These are phyloP conservation scores for Scaptomyza polygonia DNA, from an alignment of 2,888 invertebrate species.

Conservation along the genomic window DNA sequence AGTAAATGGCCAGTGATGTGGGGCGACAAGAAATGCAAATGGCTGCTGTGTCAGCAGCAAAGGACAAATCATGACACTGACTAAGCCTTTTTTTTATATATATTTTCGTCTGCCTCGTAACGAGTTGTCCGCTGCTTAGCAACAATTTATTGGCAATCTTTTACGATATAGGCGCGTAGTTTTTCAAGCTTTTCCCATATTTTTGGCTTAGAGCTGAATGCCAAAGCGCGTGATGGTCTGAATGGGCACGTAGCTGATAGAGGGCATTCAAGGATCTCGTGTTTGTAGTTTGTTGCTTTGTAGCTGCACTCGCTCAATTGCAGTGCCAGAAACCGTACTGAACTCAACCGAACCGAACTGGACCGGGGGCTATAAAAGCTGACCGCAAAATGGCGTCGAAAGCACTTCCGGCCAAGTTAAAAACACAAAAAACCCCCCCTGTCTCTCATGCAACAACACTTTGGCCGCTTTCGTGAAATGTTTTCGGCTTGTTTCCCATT, in stretches of 20 bases:
- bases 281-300: constrained; percentile 23
- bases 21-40: constrained; percentile 65
- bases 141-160: constrained; percentile 73
- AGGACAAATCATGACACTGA: constrained; percentile 32
- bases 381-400: constrained; percentile 76
- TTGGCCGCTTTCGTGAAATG: constrained; percentile 61
- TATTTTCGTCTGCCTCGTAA: constrained; percentile 16
- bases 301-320: constrained; percentile 60
- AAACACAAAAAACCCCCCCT: constrained; percentile 49
- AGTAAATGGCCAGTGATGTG: constrained; percentile 63
- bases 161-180: constrained; percentile 49
- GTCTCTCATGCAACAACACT: neutral
- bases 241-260: constrained; percentile 65
- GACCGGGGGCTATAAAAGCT: constrained; percentile 51
- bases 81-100: constrained; percentile 19
- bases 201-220: constrained; percentile 29
- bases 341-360: neutral
- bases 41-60: constrained; percentile 46
- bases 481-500: constrained; percentile 56
- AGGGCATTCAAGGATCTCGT: constrained; percentile 41
- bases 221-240: constrained; percentile 64
- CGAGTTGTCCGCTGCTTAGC: constrained; percentile 61
- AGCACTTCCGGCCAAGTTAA: constrained; percentile 68
- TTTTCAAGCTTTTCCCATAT: neutral
- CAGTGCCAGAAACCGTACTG: constrained; percentile 25